Evolutionary conservation across 1,140 invertebrate species (phyloP).

Genomic region (Cotesia typhae): DNA sequence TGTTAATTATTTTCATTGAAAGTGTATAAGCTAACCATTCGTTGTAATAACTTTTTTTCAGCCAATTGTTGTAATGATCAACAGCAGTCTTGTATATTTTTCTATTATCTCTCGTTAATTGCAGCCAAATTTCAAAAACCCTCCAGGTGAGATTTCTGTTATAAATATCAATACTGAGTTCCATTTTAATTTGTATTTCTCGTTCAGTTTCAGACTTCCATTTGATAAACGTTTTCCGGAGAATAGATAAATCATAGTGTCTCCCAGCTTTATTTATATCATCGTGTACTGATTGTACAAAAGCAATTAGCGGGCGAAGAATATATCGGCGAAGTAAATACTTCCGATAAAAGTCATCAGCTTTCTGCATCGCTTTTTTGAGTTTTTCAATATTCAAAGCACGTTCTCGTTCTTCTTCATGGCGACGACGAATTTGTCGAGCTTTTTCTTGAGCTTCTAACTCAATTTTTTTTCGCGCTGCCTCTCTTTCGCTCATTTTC

Average conservation of each 20-base stretch:
- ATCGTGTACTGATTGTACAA: conserved; percentile 48
- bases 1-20: conserved; percentile 33
- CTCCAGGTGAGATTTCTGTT: conserved; percentile 47
- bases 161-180: conserved; percentile 43
- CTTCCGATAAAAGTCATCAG: conserved; percentile 51
- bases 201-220: conserved; percentile 13
- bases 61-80: conserved; percentile 55
- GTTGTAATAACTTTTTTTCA: conserved; percentile 46
- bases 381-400: conserved; percentile 47
- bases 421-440: conserved; percentile 43
- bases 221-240: conserved; percentile 36
- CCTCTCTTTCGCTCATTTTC: conserved; percentile 43
- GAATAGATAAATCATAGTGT: conserved; percentile 43
- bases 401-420: conserved; percentile 51
- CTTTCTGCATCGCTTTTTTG: conserved; percentile 43
- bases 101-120: conserved; percentile 37
- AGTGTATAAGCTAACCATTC: conserved; percentile 42
- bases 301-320: conserved; percentile 46
- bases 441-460: conserved; percentile 49
- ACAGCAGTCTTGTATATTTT: conserved; percentile 52
- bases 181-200: conserved; percentile 37
- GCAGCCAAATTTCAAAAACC: conserved; percentile 48
- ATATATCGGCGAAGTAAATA: conserved; percentile 54
- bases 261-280: conserved; percentile 44
- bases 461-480: conserved; percentile 44